phyloP scores from a whole-genome alignment of 2,113 vertebrate species.

The Tympanuchus pallidicinctus region DNA sequence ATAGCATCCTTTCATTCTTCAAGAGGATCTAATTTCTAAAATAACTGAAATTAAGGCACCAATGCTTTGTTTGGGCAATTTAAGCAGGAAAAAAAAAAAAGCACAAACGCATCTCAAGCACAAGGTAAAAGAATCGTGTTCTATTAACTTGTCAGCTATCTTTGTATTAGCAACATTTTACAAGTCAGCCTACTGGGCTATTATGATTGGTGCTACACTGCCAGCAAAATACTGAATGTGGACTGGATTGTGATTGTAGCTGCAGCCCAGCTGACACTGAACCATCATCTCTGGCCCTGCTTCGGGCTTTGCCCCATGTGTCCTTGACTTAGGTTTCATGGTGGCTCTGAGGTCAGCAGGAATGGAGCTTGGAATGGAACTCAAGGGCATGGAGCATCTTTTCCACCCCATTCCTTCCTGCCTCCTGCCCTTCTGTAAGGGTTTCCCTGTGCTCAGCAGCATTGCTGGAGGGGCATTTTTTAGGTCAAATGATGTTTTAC shows the following conservation, averaged over 20 bases:
- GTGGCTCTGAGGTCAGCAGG: background rate
- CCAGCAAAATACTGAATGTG: background rate
- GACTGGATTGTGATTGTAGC: background rate
- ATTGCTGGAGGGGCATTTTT: rapidly evolving
- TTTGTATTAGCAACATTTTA: constrained; percentile 60
- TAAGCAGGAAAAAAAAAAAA: background rate
- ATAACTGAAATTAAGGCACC: constrained; percentile 73
- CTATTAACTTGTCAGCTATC: constrained; percentile 45
- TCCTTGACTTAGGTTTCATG: rapidly evolving
- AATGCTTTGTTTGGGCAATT: constrained; percentile 68
- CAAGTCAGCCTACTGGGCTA: constrained; percentile 13
- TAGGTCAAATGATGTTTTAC: background rate
- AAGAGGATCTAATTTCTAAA: constrained; percentile 72
- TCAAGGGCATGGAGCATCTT: rapidly evolving
- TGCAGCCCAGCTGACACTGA: background rate
- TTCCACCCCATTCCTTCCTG: background rate
- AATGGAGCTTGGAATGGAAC: background rate
- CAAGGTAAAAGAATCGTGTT: constrained; percentile 27
- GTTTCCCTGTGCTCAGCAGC: background rate
- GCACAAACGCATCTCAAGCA: constrained; percentile 21
- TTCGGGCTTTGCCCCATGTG: background rate
- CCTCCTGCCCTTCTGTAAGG: rapidly evolving
- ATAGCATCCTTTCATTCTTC: constrained; percentile 66
- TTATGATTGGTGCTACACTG: background rate
- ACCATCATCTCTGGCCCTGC: background rate